Base-by-base conservation (phyloP, 1,140 invertebrate genomes). In the Drosophila busckii region DNA sequence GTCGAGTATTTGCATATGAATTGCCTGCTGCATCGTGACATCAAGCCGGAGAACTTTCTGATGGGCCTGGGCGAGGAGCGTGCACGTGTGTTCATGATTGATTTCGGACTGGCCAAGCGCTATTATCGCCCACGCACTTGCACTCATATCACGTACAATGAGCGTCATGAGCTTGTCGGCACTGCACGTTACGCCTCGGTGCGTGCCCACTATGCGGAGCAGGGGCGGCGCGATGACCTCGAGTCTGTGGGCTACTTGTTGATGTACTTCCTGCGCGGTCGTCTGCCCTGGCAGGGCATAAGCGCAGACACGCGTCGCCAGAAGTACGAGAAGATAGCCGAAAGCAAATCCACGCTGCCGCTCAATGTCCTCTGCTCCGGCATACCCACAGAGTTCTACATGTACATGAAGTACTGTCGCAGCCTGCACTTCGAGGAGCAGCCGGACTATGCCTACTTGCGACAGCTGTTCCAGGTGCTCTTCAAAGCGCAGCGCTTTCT, bases 1-100 rank as follows among this genome's bases (percentile, higher is more conserved):
- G 94, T 98, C 65, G 95, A 97, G 86, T 97, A 92, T 87, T 92
- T 98, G 50, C 96, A 98, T 85, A 93, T 92, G 75, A 96, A 96
- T 88, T 94, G 94, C 66, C 97, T 97, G 87, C 96, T 98, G 58
- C 96, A 98, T 88, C 92, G 96, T 70, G 93, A 94, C 75, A 96
- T 96, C 76, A 96, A 97, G 71, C 96, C 95, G 15, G 97, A 98
- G 80, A 98, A 98, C 88, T 98, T 98, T 89, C 91, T 98, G 25
- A 98, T 98, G 96, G 96, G 96, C 25, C 94, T 96, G 80, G 95
- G 95, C n/a, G 91, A 93, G 48, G 94, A 96, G 76, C 95, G 94
- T 87, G 95, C 95, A 83, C 95, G 95, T 89, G 87, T 98, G 16
- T 98, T 95, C 88, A 91, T 98, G 52, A 98, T 98, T 85, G 96